phyloP scores from a whole-genome alignment of 1,140 invertebrate genomes.

The Amphibalanus amphitrite region DNA sequence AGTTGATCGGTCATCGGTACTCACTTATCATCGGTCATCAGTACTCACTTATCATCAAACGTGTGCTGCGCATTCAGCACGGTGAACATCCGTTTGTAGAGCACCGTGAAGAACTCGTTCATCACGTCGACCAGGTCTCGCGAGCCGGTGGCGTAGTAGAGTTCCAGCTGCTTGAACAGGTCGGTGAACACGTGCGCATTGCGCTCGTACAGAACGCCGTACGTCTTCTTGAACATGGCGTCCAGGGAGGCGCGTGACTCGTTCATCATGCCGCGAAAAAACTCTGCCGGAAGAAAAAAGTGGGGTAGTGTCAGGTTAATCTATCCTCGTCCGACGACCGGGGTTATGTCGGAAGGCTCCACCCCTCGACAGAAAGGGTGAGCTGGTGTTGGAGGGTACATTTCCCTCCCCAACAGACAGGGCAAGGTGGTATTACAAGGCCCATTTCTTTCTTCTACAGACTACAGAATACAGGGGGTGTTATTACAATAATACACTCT shows the following conservation, averaged over 20 bases:
- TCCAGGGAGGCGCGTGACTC: slow-evolving; percentile 72
- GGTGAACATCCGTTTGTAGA: slow-evolving; percentile 92
- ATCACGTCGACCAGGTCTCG: slow-evolving; percentile 66
- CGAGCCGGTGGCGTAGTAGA: slow-evolving; percentile 66
- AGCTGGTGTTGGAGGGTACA: no score
- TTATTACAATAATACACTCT: no score
- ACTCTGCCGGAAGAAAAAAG: not conserved
- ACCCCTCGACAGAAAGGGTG: no score
- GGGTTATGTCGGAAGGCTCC: no score
- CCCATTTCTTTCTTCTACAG: no score
- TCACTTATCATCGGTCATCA: no score
- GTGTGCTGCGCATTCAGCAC: slow-evolving; percentile 78
- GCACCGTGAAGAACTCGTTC: slow-evolving; percentile 78
- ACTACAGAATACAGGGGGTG: no score
- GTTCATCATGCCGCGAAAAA: slow-evolving; percentile 59
- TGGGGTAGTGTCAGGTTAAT: no score
- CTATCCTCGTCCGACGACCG: no score
- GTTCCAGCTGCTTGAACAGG: slow-evolving; percentile 74
- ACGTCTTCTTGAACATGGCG: slow-evolving; percentile 84
- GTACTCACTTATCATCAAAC: slow-evolving; percentile 61
- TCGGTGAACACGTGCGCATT: slow-evolving; percentile 83
- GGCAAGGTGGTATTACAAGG: no score
- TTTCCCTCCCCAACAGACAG: no score
- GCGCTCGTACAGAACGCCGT: slow-evolving; percentile 85
- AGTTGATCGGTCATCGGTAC: no score